A percentile compares a stretch with the other conserved stretches of the same genome.
These are phyloP conservation scores for Cyclopterus lumpus DNA, from an alignment of 2,797 vertebrate genomes.

Conservation along the genomic window DNA sequence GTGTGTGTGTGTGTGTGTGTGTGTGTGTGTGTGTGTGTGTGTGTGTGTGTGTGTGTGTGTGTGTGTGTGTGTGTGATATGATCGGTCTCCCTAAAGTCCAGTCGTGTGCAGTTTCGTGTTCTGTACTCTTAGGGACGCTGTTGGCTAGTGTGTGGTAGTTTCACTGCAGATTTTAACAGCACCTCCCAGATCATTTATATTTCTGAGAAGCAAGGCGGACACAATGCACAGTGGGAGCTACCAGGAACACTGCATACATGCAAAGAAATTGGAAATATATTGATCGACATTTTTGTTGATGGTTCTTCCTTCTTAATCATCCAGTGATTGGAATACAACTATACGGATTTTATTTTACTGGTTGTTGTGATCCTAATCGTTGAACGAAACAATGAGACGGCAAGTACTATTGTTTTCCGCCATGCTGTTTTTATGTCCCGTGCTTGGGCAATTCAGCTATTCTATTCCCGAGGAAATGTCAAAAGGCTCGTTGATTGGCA, in stretches of 20 bases:
- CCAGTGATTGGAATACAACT: neutral
- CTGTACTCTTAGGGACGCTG: constrained; percentile 1
- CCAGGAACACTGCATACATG: neutral
- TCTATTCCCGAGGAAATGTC: constrained; percentile 88
- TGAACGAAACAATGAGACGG: constrained; percentile 47
- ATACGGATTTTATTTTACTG: neutral
- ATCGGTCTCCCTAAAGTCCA: neutral
- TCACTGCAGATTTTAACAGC: neutral
- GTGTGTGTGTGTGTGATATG: too few species aligned
- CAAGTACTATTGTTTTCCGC: constrained; percentile 37
- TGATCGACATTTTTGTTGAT: neutral
- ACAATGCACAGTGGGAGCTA: neutral
- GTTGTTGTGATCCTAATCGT: neutral
- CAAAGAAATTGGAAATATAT: neutral
- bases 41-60: too few species aligned
- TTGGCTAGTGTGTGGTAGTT: neutral
- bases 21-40: too few species aligned
- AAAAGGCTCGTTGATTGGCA: constrained; percentile 75
- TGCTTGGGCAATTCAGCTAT: constrained; percentile 78
- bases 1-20: too few species aligned
- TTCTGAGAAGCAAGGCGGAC: neutral
- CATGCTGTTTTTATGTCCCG: neutral
- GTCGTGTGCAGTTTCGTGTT: neutral
- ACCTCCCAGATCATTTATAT: neutral
- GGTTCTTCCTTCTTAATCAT: neutral